Conservation (phyloP, 2,888 invertebrate species). For the Acleris sparsana region DNA sequence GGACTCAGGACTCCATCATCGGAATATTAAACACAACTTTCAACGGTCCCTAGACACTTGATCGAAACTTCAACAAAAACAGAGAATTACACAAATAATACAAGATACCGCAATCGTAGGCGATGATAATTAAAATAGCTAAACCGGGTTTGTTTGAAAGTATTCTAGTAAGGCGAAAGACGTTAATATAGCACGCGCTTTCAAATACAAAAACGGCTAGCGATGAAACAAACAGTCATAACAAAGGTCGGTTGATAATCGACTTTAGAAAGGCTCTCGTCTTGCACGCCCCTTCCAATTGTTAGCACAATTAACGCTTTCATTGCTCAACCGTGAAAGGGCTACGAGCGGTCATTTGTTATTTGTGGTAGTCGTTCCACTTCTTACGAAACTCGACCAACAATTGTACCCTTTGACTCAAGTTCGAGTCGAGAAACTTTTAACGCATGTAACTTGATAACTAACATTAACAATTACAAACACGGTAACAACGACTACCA, state of each 20-base stretch:
- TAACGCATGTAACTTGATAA: constrained; percentile 6
- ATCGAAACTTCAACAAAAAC: constrained; percentile 34
- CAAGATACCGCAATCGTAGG: neutral
- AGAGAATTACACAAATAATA: constrained; percentile 6
- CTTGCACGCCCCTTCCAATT: constrained; percentile 57
- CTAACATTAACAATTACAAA: neutral
- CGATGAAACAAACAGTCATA: constrained; percentile 21
- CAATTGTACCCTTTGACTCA: constrained; percentile 20
- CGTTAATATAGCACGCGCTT: constrained; percentile 9
- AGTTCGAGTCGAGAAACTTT: constrained; percentile 18
- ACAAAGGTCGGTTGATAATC: constrained; percentile 38
- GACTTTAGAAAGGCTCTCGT: constrained; percentile 66
- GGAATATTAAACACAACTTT: constrained; percentile 67
- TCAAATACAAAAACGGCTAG: constrained; percentile 20
- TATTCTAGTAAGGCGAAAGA: constrained; percentile 12
- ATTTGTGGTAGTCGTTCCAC: constrained; percentile 30
- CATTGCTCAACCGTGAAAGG: constrained; percentile 64
- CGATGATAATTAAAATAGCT: constrained; percentile 9
- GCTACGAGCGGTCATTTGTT: constrained; percentile 42
- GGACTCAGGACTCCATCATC: constrained; percentile 77
- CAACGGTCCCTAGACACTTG: constrained; percentile 24
- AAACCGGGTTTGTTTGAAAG: constrained; percentile 5
- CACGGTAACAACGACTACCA: neutral
- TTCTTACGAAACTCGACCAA: constrained; percentile 34
- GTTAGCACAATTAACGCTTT: constrained; percentile 70